Conservation (phyloP, 2,113 vertebrate genomes). For the Malurus cyaneus region DNA sequence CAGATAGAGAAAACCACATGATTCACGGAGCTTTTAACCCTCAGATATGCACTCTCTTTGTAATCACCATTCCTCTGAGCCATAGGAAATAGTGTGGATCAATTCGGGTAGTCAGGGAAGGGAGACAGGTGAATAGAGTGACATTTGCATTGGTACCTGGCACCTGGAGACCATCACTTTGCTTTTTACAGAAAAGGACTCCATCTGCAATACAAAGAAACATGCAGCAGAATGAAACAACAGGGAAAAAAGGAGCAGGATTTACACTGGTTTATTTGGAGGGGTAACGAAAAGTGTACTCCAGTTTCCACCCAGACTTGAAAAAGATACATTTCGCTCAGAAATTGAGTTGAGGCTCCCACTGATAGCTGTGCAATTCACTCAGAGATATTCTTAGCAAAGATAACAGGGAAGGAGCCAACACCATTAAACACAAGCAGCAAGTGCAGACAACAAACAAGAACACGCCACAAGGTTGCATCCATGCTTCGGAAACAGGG, state of each 20-base stretch:
- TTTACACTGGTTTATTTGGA: background rate
- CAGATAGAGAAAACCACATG: background rate
- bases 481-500: background rate
- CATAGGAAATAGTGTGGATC: accelerated
- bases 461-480: background rate
- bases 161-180: accelerated
- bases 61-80: background rate
- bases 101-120: background rate
- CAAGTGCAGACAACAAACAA: background rate
- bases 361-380: background rate
- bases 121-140: background rate
- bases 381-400: background rate
- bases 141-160: background rate
- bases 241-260: background rate
- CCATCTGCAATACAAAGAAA: background rate
- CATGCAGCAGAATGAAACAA: background rate
- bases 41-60: background rate
- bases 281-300: background rate
- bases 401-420: conserved; percentile 1
- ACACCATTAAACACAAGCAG: background rate
- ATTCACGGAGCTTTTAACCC: background rate
- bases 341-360: background rate
- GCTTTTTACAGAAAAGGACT: background rate
- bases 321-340: background rate
- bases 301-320: background rate